phyloP scores from a whole-genome alignment of 2,888 invertebrate species.

The Sericinus montela region DNA sequence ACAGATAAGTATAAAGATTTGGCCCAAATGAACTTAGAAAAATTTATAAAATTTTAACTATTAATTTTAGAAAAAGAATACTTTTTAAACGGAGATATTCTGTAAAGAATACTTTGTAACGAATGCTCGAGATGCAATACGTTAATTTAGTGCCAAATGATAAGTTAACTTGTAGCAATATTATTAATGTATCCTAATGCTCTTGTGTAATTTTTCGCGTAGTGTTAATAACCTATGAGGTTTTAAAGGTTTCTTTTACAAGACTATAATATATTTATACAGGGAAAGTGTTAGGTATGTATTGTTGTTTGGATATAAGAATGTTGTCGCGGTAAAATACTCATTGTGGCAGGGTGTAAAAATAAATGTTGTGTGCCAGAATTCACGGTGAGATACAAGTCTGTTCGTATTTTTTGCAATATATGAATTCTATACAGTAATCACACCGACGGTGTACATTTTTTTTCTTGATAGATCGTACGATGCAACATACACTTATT shows the following conservation, averaged over 20 bases:
- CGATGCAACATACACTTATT: conserved; percentile 37
- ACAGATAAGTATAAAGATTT: conserved; percentile 39
- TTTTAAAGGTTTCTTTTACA: conserved; percentile 76
- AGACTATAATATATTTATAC: conserved; percentile 78
- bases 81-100: conserved; percentile 58
- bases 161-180: conserved; percentile 79
- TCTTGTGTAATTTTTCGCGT: conserved; percentile 76
- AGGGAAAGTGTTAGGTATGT: conserved; percentile 77
- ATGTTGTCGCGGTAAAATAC: conserved; percentile 76
- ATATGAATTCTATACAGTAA: neutral
- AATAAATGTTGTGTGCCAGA: conserved; percentile 42
- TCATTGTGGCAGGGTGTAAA: conserved; percentile 72
- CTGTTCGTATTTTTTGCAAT: neutral
- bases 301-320: conserved; percentile 71
- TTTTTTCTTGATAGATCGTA: conserved; percentile 12
- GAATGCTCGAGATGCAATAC: conserved; percentile 77
- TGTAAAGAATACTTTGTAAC: conserved; percentile 64
- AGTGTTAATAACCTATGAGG: conserved; percentile 77
- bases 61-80: conserved; percentile 53
- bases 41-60: conserved; percentile 50
- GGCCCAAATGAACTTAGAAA: conserved; percentile 61
- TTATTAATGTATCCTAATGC: conserved; percentile 74
- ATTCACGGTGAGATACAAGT: conserved; percentile 21
- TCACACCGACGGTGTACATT: conserved; percentile 23
- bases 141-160: conserved; percentile 80